A percentile compares a stretch with the other conserved stretches of the same genome.
Conservation (phyloP, 2,888 invertebrate species). For the Graphium colonna region DNA sequence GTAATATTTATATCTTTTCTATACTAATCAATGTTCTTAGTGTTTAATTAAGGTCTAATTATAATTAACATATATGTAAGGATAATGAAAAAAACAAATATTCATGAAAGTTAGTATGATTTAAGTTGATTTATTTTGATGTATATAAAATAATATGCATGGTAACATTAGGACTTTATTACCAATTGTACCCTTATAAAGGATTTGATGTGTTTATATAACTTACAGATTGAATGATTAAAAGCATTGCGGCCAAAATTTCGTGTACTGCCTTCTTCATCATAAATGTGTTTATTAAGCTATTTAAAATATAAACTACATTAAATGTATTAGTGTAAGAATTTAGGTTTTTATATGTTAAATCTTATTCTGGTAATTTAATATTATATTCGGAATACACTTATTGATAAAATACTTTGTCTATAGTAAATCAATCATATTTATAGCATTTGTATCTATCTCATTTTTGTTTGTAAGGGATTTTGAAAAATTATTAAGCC, state of each 20-base stretch:
- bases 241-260: slow-evolving; percentile 9
- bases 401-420: not conserved
- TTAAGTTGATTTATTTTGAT: slow-evolving; percentile 12
- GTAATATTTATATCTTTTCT: slow-evolving; percentile 34
- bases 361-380: not conserved
- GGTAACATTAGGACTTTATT: slow-evolving; percentile 4
- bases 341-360: slow-evolving; percentile 24
- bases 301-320: slow-evolving; percentile 41
- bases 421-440: slow-evolving; percentile 1
- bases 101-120: slow-evolving; percentile 34
- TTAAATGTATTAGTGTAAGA: slow-evolving; percentile 44
- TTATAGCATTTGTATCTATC: not conserved
- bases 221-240: not conserved
- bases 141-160: slow-evolving; percentile 17
- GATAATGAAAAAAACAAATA: slow-evolving; percentile 11
- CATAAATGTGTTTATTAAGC: slow-evolving; percentile 23
- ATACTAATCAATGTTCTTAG: slow-evolving; percentile 40
- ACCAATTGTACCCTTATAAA: not conserved
- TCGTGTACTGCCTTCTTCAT: not conserved
- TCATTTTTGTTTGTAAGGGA: no score
- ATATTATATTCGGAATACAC: not conserved
- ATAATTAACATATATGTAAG: slow-evolving; percentile 8
- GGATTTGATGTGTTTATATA: not conserved
- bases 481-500: not conserved
- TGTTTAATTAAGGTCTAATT: slow-evolving; percentile 23